Evolutionary conservation across 2,888 invertebrate species (phyloP).

Genomic region (Willowsia nigromaculata): DNA sequence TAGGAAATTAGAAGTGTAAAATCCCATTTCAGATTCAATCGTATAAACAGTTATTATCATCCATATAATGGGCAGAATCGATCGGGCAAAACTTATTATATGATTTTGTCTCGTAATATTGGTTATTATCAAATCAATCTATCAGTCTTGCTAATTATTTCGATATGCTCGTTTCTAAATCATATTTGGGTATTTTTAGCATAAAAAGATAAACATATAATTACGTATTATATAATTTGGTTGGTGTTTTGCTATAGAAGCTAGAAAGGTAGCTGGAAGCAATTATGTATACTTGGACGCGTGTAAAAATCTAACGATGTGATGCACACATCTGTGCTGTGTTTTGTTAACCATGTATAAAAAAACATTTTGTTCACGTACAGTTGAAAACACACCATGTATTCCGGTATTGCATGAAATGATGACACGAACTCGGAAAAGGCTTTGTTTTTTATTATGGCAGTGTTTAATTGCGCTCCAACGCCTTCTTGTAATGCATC

Average conservation of each 20-base stretch:
- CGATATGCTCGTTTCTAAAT: not conserved
- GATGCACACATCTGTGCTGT: no score
- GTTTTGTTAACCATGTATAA: no score
- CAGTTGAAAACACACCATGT: no score
- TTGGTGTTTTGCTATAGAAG: no score
- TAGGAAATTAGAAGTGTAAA: slow-evolving; percentile 15
- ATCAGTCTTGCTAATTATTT: not conserved
- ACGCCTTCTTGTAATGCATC: slow-evolving; percentile 54
- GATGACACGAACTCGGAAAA: not conserved
- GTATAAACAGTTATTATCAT: not conserved
- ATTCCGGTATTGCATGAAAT: not conserved
- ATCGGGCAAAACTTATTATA: no score
- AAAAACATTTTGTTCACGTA: no score
- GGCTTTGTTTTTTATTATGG: slow-evolving; percentile 5
- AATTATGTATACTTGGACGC: no score
- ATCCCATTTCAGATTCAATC: not conserved
- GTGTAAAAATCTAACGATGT: no score
- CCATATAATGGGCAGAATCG: not conserved
- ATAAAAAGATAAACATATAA: no score
- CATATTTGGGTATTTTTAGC: no score
- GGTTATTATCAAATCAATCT: not conserved
- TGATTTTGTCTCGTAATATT: not conserved
- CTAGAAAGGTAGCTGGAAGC: no score
- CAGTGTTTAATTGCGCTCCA: slow-evolving; percentile 48
- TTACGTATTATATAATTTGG: no score